These are phyloP conservation scores for Hippopotamyrus pictus DNA, from an alignment of 2,797 vertebrate species.

Conservation along the genomic window DNA sequence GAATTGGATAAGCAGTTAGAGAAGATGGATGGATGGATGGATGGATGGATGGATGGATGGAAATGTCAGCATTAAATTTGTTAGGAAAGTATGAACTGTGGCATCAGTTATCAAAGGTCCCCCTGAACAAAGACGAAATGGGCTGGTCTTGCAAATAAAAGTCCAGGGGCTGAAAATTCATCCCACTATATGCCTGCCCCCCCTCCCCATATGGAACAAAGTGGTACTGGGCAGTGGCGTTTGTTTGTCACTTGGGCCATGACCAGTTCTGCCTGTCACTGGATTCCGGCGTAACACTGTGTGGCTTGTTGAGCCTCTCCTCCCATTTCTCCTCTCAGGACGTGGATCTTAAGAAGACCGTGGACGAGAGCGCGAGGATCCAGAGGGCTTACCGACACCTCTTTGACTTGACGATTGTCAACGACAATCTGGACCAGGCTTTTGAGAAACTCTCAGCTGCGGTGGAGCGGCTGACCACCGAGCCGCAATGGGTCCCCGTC, in stretches of 20 bases:
- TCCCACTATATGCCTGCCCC: not conserved
- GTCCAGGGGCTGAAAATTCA: not conserved
- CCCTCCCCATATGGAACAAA: not conserved
- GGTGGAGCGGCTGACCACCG: constrained; percentile 77
- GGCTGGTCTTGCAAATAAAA: not conserved
- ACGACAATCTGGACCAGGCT: constrained; percentile 92
- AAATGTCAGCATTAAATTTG: not conserved
- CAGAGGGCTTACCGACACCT: constrained; percentile 91
- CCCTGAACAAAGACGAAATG: not conserved
- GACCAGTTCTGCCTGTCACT: not conserved
- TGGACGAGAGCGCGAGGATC: constrained; percentile 91
- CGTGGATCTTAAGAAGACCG: constrained; percentile 90
- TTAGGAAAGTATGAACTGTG: not conserved
- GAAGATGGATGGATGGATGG: not conserved
- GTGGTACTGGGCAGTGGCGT: not conserved
- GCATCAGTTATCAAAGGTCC: not conserved
- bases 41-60: not conserved
- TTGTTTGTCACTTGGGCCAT: not conserved
- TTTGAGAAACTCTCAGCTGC: constrained; percentile 84
- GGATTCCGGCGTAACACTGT: not conserved
- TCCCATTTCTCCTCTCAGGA: constrained; percentile 63
- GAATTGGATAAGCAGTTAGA: not conserved
- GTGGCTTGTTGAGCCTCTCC: not conserved
- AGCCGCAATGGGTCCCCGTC: constrained; percentile 94
- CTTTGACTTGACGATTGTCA: constrained; percentile 87